A percentile compares a stretch with the other conserved stretches of the same genome.
phyloP scores from a whole-genome alignment of 1,140 invertebrate species.

The Doryteuthis pealeii region DNA sequence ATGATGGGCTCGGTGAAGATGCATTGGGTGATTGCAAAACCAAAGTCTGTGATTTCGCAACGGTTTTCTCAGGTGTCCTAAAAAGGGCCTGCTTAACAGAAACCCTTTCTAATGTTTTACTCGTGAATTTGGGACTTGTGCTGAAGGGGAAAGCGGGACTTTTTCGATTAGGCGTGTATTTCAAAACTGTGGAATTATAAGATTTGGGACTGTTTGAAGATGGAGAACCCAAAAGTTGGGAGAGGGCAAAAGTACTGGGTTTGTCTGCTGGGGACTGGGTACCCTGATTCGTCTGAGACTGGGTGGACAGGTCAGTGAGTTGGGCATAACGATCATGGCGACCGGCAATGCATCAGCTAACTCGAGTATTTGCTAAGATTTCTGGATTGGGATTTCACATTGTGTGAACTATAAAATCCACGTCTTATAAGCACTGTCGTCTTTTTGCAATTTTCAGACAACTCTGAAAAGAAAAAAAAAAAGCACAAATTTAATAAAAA shows the following conservation, averaged over 20 bases:
- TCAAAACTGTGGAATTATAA: background rate
- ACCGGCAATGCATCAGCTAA: background rate
- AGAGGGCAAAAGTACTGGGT: background rate
- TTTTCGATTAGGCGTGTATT: background rate
- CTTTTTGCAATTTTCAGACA: too few species aligned
- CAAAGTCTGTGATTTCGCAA: background rate
- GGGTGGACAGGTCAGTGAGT: background rate
- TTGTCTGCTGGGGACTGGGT: background rate
- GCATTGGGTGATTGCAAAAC: too few species aligned
- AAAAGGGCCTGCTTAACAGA: background rate
- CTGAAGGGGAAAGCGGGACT: background rate
- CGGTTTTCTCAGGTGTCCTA: background rate
- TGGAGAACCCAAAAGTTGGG: background rate
- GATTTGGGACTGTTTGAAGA: background rate
- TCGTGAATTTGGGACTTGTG: background rate
- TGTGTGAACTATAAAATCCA: too few species aligned
- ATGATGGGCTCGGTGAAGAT: too few species aligned
- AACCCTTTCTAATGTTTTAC: background rate
- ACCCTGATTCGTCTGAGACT: background rate
- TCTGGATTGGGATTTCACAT: background rate
- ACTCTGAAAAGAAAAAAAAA: too few species aligned
- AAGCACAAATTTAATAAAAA: too few species aligned
- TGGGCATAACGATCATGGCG: slow-evolving; percentile 2
- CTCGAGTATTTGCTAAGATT: background rate
- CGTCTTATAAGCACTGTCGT: too few species aligned